Evolutionary conservation across 2,888 invertebrate genomes (phyloP), one percentile per base, ranked within the genome.

Genomic region (Chymomyza procnemis): DNA sequence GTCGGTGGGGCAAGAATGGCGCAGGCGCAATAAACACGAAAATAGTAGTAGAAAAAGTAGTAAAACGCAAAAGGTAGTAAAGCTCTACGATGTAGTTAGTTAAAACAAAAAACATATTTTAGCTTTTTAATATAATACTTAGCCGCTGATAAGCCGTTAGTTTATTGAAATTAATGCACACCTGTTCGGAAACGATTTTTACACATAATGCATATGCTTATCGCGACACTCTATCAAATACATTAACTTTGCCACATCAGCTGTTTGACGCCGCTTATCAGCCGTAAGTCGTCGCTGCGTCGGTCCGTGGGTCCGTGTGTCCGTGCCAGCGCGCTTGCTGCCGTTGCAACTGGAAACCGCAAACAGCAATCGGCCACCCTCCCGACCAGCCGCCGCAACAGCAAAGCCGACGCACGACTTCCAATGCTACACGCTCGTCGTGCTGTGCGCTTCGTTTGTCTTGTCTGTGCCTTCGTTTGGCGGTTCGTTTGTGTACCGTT

Each of bases 271-370:
- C 61, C 59, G 56, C 66, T 55, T 41, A 41, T 21, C 22, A 70
- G 65, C 73, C 67, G 82, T n/a, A n/a, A n/a, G n/a, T n/a, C n/a
- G n/a, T n/a, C n/a, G n/a, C n/a, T n/a, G n/a, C n/a, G n/a, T n/a
- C 85, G 75, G 79, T 69, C 68, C 66, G 71, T n/a, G n/a, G n/a
- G n/a, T 76, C 85, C 74, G 85, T 72, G 26, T 6, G 26, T 26
- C 4, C 26, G 26, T 26, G 0, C 26, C 34, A 41, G 34, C 34
- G 9, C 34, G 34, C 34, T 41, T 41, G 5, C 34, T 41, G 34
- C 55, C 54, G 64, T 69, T 85, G 86, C 84, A 83, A 73, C 86
- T 80, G 80, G 80, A 50, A 26, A 22, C 22, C 19, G 18, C 59
- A 14, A 59, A 16, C 59, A 59, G 12, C 3, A 18, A 14, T 1